Conservation (phyloP, 2,113 vertebrate species). For the Opisthocomus hoazin region DNA sequence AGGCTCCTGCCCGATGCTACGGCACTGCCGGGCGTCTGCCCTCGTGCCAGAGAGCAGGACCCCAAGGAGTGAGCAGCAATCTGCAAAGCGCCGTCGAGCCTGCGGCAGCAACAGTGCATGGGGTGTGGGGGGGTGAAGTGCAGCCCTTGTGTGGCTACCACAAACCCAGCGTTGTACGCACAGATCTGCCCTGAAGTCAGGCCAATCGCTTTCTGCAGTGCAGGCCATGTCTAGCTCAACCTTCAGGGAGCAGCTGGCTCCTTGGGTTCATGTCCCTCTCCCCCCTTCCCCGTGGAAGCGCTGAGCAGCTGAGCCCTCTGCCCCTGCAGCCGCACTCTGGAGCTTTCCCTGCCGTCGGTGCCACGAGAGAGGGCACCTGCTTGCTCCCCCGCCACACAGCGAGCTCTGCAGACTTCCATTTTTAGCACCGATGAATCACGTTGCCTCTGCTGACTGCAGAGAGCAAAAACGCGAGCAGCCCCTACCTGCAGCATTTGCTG, state of each 20-base stretch:
- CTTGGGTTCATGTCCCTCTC: background rate
- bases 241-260: background rate
- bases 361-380: background rate
- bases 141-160: fast-evolving
- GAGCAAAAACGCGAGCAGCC: background rate
- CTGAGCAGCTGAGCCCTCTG: background rate
- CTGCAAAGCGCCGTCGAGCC: background rate
- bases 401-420: background rate
- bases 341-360: fast-evolving
- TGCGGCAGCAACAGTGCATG: background rate
- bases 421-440: background rate
- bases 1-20: background rate
- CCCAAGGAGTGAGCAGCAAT: background rate
- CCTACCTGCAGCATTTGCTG: background rate
- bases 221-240: background rate
- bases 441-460: background rate
- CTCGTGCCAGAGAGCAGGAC: fast-evolving
- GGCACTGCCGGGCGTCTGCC: background rate
- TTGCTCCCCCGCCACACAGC: background rate
- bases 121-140: background rate
- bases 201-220: background rate
- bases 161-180: background rate
- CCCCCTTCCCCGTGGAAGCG: fast-evolving
- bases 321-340: fast-evolving
- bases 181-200: background rate